Conservation (phyloP, 2,113 vertebrate genomes). For the Struthio camelus region DNA sequence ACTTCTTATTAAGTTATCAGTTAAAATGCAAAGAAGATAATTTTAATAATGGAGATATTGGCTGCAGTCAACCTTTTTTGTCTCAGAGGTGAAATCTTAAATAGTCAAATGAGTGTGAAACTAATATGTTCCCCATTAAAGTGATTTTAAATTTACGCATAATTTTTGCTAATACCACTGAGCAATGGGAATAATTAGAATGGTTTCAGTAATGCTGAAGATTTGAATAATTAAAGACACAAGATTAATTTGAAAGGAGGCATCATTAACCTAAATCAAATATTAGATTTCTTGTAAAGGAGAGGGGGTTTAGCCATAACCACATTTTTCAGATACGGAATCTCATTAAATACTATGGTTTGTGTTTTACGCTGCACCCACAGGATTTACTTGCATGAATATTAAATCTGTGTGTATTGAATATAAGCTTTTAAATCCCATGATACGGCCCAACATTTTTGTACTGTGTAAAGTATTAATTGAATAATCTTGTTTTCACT, state of each 20-base stretch:
- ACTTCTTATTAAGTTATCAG: conserved; percentile 25
- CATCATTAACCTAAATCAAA: conserved; percentile 79
- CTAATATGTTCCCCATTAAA: conserved; percentile 67
- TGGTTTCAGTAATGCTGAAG: conserved; percentile 65
- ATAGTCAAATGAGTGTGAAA: conserved; percentile 59
- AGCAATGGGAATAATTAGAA: conserved; percentile 78
- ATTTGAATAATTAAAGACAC: conserved; percentile 79
- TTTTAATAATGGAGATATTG: conserved; percentile 67
- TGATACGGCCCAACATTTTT: conserved; percentile 35
- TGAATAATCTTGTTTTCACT: conserved; percentile 47
- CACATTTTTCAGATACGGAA: conserved; percentile 49
- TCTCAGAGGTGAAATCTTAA: conserved; percentile 71
- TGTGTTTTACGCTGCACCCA: conserved; percentile 55
- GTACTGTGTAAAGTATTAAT: conserved; percentile 50
- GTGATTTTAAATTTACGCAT: conserved; percentile 75
- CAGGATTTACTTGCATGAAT: conserved; percentile 68
- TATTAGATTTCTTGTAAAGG: conserved; percentile 69
- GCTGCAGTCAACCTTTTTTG: conserved; percentile 62
- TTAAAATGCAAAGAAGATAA: conserved; percentile 64
- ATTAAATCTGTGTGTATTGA: conserved; percentile 57
- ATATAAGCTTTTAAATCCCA: conserved; percentile 58
- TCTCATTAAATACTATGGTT: conserved; percentile 59
- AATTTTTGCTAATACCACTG: conserved; percentile 74
- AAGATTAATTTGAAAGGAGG: conserved; percentile 75
- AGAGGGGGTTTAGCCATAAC: conserved; percentile 15